Base-by-base conservation (phyloP, 2,797 vertebrate genomes). In the Alfaro cultratus region DNA sequence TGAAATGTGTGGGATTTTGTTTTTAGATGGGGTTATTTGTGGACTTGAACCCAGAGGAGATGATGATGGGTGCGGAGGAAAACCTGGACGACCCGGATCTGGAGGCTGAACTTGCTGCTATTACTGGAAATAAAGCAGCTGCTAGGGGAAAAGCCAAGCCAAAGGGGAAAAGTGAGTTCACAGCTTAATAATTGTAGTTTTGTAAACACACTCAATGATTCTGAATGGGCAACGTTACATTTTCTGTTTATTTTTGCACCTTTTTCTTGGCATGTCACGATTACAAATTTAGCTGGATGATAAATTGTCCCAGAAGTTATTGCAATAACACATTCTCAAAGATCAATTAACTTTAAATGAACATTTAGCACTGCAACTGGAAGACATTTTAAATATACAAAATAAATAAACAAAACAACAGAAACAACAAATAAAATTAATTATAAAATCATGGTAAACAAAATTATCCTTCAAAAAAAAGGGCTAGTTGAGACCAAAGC, bases 81-180 rank as follows among this genome's bases (percentile, higher is more conserved):
- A 92, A 95, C 83, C 85, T 96, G 73, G 96, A 97, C 62, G 97
- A 98, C 46, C 95, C 95, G 0, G 97, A 97, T 80, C 85, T 99
- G 75, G 98, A 99, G 92, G 98, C 97, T 39, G 98, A 99, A 88
- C 96, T 99, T 43, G 96, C 97, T 83, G 96, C 97, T 76, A 95
- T 99, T 80, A 98, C 97, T 15, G 98, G 98, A 81, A 93, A 89
- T 36, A 95, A 92, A 75, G 62, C 93, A 74, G 87, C 75, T 75
- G 77, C 85, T 18, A 90, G 83, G 68, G 92, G 90, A 11, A 93
- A 91, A 91, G 90, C 81, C 67, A 97, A 95, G 80, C 88, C 89
- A 16, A 96, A 95, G 78, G 94, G 93, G 2, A 98, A 94, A 90
- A 93, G 98, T 99, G 84, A 96, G 97, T 94, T 55, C 49, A 29